These are phyloP conservation scores for Decapterus maruadsi DNA, from an alignment of 2,797 vertebrate species.

Conservation along the genomic window DNA sequence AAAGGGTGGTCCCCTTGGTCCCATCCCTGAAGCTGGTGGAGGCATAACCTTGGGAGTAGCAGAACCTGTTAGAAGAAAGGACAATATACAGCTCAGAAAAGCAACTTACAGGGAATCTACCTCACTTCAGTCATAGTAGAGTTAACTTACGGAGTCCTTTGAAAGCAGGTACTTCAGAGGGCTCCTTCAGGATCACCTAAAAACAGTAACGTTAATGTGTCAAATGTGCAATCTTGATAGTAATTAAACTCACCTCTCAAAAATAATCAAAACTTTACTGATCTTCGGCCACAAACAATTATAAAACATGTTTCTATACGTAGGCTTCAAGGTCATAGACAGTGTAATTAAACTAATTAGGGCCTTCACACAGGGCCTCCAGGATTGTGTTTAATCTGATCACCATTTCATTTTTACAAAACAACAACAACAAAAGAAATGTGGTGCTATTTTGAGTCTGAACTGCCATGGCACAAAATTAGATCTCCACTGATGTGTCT, in stretches of 20 bases:
- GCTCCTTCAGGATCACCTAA: slow-evolving; percentile 86
- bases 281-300: background rate
- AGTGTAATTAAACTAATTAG: no score
- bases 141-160: slow-evolving; percentile 83
- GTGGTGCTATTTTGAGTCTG: background rate
- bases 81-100: background rate
- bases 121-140: background rate
- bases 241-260: background rate
- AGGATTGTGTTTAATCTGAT: background rate
- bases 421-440: background rate
- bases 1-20: slow-evolving; percentile 57
- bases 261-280: background rate
- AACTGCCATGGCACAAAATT: background rate
- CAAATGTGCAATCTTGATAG: background rate
- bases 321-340: no score
- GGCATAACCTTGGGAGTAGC: slow-evolving; percentile 70
- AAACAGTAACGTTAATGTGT: slow-evolving; percentile 20
- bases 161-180: slow-evolving; percentile 80
- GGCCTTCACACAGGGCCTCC: background rate
- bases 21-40: slow-evolving; percentile 50
- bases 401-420: background rate
- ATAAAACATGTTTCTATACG: background rate
- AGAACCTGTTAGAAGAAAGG: slow-evolving; percentile 63
- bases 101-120: background rate
- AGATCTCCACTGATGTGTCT: background rate